These are phyloP conservation scores for Phytoseiulus persimilis DNA, from an alignment of 2,888 invertebrate genomes.

Conservation along the genomic window DNA sequence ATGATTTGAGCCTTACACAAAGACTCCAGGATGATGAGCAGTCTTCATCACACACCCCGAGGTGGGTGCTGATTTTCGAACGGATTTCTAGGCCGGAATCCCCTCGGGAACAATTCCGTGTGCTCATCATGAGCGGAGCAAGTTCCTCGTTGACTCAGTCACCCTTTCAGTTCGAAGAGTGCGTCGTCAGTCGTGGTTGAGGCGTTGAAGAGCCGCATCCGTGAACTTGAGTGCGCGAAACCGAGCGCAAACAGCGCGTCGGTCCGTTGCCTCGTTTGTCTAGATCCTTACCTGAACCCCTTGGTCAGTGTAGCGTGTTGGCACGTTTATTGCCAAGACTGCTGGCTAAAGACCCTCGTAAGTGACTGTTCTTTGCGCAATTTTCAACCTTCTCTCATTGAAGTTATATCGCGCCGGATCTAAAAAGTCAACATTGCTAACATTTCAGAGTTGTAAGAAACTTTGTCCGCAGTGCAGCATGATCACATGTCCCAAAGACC, in stretches of 20 bases:
- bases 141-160: neutral
- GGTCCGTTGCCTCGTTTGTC: constrained; percentile 67
- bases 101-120: no score
- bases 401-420: no score
- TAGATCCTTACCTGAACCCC: constrained; percentile 74
- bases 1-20: constrained; percentile 8
- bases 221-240: constrained; percentile 60
- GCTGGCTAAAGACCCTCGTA: constrained; percentile 64
- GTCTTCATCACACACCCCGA: neutral
- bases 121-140: neutral
- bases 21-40: neutral
- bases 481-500: constrained; percentile 76
- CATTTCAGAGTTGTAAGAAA: constrained; percentile 69
- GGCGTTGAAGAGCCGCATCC: constrained; percentile 66
- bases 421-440: neutral
- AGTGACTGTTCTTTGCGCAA: no score
- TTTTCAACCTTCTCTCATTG: no score
- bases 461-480: constrained; percentile 89
- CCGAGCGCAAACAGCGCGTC: neutral
- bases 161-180: neutral
- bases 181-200: constrained; percentile 54
- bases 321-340: constrained; percentile 88
- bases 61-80: neutral
- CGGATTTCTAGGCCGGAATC: neutral
- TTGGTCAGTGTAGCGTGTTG: constrained; percentile 89